A percentile compares a stretch with the other conserved stretches of the same genome.
Conservation (phyloP, 2,797 vertebrate species). For the Pteropus rufus region DNA sequence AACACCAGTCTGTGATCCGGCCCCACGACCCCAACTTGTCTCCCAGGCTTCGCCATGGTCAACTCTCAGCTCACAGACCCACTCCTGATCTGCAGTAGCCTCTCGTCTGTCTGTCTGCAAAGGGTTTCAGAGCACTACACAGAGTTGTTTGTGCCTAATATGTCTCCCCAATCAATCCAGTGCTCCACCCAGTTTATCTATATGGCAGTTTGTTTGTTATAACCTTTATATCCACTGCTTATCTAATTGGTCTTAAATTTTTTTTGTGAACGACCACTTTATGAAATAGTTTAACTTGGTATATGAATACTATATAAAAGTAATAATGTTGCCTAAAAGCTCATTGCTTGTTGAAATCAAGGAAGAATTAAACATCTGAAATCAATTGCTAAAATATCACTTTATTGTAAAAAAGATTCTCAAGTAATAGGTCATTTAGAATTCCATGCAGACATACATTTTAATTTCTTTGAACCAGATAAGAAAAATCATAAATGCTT, state of each 20-base stretch:
- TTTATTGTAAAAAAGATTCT: slow-evolving; percentile 28
- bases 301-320: background rate
- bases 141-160: accelerated
- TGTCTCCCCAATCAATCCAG: background rate
- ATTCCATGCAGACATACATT: background rate
- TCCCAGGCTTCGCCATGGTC: accelerated
- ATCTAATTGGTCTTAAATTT: background rate
- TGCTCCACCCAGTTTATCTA: accelerated
- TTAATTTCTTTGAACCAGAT: slow-evolving; percentile 6
- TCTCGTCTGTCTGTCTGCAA: accelerated
- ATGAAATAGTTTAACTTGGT: background rate
- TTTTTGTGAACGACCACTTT: background rate
- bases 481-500: slow-evolving; percentile 35
- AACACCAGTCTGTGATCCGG: background rate
- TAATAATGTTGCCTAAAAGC: background rate
- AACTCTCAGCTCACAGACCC: background rate
- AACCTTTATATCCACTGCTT: background rate
- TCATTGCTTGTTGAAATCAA: background rate
- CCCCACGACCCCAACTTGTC: background rate
- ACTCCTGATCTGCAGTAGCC: background rate
- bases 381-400: slow-evolving; percentile 25
- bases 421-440: background rate
- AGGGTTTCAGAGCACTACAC: background rate
- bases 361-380: slow-evolving; percentile 32
- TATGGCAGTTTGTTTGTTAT: background rate